Evolutionary conservation across 2,113 vertebrate genomes (phyloP), one percentile per base, ranked within the genome.

Genomic region (Brachypteracias leptosomus): DNA sequence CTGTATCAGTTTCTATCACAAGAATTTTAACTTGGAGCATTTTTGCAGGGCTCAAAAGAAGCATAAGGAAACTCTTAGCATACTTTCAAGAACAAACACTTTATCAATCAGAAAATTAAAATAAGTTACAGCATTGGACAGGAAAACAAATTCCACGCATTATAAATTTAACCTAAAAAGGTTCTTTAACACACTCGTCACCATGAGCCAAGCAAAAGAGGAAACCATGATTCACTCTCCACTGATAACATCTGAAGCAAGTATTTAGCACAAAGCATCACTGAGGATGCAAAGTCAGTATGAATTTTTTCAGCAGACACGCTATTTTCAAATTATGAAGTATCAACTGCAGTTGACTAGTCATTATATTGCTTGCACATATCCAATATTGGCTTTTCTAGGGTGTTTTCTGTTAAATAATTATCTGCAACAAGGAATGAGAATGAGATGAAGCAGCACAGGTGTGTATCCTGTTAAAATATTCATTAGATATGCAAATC

Each of bases 401-500:
- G 51, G 44, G 38, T 36, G 70, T 78, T 68, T 93, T 61, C 55
- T 36, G 38, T 51, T 85, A 65, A 93, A 54, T 55, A 77, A 59
- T 14, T 44, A 75, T 7, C 36, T 89, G 6, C 31, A 95, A 73
- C 52, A 85, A 82, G 54, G 52, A 51, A 55, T 24, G 20, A 75
- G 80, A 87, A 88, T 74, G 16, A 76, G 24, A 85, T 47, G 20
- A 93, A 95, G 57, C 31, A 89, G 36, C 21, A 24, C 25, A 94
- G 14, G 24, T 80, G 13, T 57, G 40, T 33, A 84, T 72, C 16
- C 35, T 46, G 14, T 21, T 71, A 90, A 87, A 81, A 75, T 77
- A 79, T 31, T 95, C 40, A 76, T 95, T 82, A 96, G 58, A 63
- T 79, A 88, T 40, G 61, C 66, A 96, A 96, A 92, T 90, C 26